Conservation (phyloP, 2,113 vertebrate genomes). For the Garra rufa region DNA sequence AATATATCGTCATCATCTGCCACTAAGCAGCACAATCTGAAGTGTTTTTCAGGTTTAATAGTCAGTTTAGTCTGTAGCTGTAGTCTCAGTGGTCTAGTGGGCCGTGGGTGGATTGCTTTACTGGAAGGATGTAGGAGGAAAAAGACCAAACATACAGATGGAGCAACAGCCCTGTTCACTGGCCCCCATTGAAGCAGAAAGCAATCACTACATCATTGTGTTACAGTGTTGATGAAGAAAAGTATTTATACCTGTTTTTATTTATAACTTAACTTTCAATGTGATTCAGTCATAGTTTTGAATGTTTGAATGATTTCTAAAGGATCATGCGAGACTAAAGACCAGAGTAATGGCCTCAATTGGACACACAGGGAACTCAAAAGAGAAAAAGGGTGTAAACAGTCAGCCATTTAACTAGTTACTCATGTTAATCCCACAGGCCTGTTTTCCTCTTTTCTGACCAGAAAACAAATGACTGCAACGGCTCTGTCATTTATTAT, state of each 20-base stretch:
- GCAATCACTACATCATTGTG: neutral
- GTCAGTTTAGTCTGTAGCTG: slow-evolving; percentile 23
- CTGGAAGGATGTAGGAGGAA: slow-evolving; percentile 5
- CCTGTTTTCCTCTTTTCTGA: neutral
- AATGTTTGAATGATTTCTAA: neutral
- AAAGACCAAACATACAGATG: slow-evolving; percentile 36
- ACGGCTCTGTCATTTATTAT: neutral
- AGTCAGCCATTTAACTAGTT: neutral
- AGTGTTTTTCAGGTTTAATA: neutral
- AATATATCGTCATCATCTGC: neutral
- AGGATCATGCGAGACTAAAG: neutral
- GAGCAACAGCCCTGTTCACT: slow-evolving; percentile 19
- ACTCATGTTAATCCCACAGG: neutral
- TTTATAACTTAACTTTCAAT: neutral
- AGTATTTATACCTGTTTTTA: neutral
- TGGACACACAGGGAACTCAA: neutral
- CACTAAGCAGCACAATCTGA: neutral
- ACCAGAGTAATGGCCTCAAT: neutral
- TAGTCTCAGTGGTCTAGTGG: neutral
- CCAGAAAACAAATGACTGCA: neutral
- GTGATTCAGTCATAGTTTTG: neutral
- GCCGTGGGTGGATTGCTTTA: slow-evolving; percentile 12
- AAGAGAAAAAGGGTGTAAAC: neutral
- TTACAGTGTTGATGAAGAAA: neutral
- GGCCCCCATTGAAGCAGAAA: neutral